Percentiles rank a stretch among this genome's conserved stretches.
Evolutionary conservation across 2,797 vertebrate species (phyloP).

Genomic region (Pseudochromis fuscus): DNA sequence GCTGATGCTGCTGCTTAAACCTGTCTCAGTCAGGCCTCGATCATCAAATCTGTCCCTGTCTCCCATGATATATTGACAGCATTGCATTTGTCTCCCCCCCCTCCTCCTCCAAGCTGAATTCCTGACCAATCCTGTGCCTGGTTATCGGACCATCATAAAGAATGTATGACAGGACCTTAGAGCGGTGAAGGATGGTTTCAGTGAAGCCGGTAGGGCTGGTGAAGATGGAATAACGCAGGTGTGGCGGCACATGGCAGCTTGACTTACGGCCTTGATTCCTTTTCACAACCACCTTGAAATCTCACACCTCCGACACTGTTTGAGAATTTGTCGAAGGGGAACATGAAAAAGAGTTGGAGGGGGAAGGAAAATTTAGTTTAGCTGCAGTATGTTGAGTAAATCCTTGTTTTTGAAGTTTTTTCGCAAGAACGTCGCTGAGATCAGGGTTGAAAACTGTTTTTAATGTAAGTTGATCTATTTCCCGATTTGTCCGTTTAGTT

Average conservation of each 20-base stretch:
- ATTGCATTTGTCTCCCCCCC: constrained; percentile 66
- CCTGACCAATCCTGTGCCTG: constrained; percentile 67
- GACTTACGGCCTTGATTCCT: constrained; percentile 63
- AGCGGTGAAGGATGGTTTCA: constrained; percentile 69
- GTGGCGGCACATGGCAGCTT: constrained; percentile 59
- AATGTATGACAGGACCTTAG: constrained; percentile 80
- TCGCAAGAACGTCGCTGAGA: no score
- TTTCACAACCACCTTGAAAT: constrained; percentile 63
- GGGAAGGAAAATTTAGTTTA: constrained; percentile 11
- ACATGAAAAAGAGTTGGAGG: constrained; percentile 34
- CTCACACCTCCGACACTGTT: constrained; percentile 40
- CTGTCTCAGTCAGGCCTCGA: constrained; percentile 70
- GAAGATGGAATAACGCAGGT: constrained; percentile 71
- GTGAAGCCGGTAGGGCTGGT: constrained; percentile 48
- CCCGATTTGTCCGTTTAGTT: not conserved
- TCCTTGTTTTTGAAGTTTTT: constrained; percentile 24
- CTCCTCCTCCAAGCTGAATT: constrained; percentile 64
- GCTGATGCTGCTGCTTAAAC: constrained; percentile 82
- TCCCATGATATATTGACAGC: constrained; percentile 77
- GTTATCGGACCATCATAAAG: constrained; percentile 77
- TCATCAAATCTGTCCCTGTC: constrained; percentile 80
- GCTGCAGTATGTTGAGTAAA: constrained; percentile 8
- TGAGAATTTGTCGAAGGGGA: constrained; percentile 50
- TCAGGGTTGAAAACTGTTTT: no score
- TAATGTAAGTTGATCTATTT: not conserved